Percentiles rank a stretch among this genome's conserved stretches.
These are phyloP conservation scores for Chromoteleia sp. DNA, from an alignment of 2,888 invertebrate genomes.

Conservation along the genomic window DNA sequence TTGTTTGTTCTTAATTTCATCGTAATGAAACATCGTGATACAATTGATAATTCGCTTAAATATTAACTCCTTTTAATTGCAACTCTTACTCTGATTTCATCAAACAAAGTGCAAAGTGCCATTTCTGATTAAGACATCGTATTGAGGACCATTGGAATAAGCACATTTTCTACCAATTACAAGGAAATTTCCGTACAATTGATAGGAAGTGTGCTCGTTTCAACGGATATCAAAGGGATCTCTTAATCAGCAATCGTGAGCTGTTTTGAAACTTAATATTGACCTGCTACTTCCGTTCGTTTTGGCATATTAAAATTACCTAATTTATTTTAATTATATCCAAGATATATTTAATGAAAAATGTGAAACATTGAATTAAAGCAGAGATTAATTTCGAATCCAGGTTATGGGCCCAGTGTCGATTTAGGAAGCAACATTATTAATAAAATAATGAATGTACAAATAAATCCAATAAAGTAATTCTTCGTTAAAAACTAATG, in stretches of 20 bases:
- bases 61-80: conserved; percentile 4
- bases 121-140: conserved; percentile 19
- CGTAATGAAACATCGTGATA: not conserved
- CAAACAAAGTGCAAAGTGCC: conserved; percentile 24
- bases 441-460: too few species aligned
- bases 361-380: too few species aligned
- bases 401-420: too few species aligned
- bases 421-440: too few species aligned
- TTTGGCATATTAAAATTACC: too few species aligned
- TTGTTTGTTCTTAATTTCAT: not conserved
- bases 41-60: not conserved
- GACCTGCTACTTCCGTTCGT: not conserved
- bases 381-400: too few species aligned
- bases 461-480: too few species aligned
- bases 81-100: conserved; percentile 13
- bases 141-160: conserved; percentile 17
- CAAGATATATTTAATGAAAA: too few species aligned
- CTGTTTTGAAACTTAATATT: conserved; percentile 5
- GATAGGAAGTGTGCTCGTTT: conserved; percentile 21
- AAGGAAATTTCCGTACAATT: conserved; percentile 25
- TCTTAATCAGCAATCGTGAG: conserved; percentile 1
- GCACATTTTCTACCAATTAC: conserved; percentile 27
- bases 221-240: conserved; percentile 15
- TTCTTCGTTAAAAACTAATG: too few species aligned
- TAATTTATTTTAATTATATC: too few species aligned